Evolutionary conservation across 2,888 invertebrate species (phyloP), one percentile per base, ranked within the genome.

Genomic region (Lycophotia porphyrea): DNA sequence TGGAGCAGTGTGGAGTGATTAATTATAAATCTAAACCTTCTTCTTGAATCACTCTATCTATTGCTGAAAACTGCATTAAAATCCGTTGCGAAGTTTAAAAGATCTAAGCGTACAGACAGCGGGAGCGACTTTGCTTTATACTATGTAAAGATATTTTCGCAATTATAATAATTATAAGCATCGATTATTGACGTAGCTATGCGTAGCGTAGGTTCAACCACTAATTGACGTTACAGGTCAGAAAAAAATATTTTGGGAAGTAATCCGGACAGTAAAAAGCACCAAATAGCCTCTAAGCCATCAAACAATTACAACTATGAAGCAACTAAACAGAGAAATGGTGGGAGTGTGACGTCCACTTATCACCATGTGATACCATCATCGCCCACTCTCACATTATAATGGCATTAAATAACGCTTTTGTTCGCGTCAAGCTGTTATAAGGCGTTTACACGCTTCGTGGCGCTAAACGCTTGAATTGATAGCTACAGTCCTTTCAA

Each of bases 401-500:
- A 89, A 91, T 89, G 78, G 89, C 89, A 92, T 94, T 93, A 93
- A 91, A 91, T 89, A 90, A 89, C 86, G 84, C 86, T 91, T 90
- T 92, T 90, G 91, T 90, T 86, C 79, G 76, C 87, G 92, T 92
- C 90, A 91, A 90, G 89, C 91, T 90, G 91, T 93, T 92, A 91
- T 86, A 87, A 88, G 85, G 88, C 90, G 90, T 94, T 93, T 94
- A 94, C 92, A 93, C 89, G 92, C 86, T 88, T 89, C 82, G 84
- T 84, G 85, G 87, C 87, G 87, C 88, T 87, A 83, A 88, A 88
- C 74, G 85, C 82, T 86, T 84, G 87, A 80, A 86, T 84, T 85
- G 84, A 84, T 73, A 79, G 69, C 68, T 63, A 39, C n/a, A n/a
- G 63, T 27, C 18, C n/a, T 34, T 27, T 63, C 39, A 39, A n/a